Percentiles rank a stretch among this genome's conserved stretches.
Evolutionary conservation across 2,888 invertebrate genomes (phyloP).

Genomic region (Chorisops tibialis): DNA sequence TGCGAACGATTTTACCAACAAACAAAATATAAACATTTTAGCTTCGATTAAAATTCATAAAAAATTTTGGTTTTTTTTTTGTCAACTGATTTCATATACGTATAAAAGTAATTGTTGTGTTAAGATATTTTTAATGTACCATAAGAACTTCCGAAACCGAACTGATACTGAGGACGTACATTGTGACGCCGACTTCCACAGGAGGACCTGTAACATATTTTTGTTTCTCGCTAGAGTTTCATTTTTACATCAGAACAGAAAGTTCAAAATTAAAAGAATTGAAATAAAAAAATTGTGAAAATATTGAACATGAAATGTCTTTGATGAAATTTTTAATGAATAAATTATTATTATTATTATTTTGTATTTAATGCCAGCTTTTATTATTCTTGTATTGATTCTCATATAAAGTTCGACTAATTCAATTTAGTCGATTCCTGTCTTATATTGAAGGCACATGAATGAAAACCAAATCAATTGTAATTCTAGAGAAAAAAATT

Average conservation of each 20-base stretch:
- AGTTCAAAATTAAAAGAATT: no score
- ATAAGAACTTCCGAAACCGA: constrained; percentile 98
- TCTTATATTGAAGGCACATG: constrained; percentile 38
- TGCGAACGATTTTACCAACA: constrained; percentile 24
- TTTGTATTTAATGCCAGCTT: no score
- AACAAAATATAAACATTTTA: constrained; percentile 9
- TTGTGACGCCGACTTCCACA: constrained; percentile 96
- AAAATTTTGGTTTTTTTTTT: constrained; percentile 25
- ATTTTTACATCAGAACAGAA: not conserved
- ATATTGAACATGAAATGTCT: not conserved
- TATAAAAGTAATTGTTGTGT: constrained; percentile 27
- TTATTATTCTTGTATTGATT: no score
- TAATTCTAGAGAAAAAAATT: constrained; percentile 10
- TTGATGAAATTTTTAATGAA: not conserved
- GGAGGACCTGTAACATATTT: constrained; percentile 82
- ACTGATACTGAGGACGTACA: constrained; percentile 97
- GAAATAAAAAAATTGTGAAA: not conserved
- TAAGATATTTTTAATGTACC: constrained; percentile 61
- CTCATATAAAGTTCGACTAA: no score
- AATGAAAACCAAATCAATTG: constrained; percentile 54
- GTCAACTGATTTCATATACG: constrained; percentile 22
- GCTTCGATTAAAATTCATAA: constrained; percentile 1
- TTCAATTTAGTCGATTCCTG: no score
- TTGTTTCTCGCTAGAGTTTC: constrained; percentile 28
- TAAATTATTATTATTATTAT: not conserved